phyloP scores from a whole-genome alignment of 2,888 invertebrate species.

The Lepidochrysops patricia region DNA sequence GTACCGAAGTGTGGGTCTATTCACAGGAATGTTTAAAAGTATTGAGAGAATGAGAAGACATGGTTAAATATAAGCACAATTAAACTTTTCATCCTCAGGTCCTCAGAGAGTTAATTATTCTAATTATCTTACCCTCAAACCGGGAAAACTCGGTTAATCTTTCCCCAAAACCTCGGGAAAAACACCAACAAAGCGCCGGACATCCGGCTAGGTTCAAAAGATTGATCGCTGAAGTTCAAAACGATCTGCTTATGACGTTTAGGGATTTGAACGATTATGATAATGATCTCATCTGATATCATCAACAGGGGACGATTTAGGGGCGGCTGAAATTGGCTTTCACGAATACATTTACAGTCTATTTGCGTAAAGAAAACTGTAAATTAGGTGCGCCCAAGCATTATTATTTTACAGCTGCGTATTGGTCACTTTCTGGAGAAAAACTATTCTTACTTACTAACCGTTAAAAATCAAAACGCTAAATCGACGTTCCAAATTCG shows the following conservation, averaged over 20 bases:
- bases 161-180: not conserved
- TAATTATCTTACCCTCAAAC: not conserved
- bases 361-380: too few relatives aligned
- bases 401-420: too few relatives aligned
- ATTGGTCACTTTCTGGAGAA: too few relatives aligned
- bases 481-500: constrained; percentile 32
- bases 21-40: too few relatives aligned
- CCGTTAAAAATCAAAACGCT: too few relatives aligned
- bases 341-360: not conserved
- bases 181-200: not conserved
- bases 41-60: too few relatives aligned
- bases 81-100: too few relatives aligned
- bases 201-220: not conserved
- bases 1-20: too few relatives aligned
- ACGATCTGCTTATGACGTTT: not conserved
- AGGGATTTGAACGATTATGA: not conserved
- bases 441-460: too few relatives aligned
- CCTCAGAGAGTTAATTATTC: not conserved
- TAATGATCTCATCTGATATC: not conserved
- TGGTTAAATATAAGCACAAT: too few relatives aligned
- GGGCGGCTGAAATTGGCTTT: not conserved
- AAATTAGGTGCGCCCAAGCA: too few relatives aligned
- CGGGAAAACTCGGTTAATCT: not conserved
- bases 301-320: not conserved
- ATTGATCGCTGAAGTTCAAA: not conserved